Evolutionary conservation across 2,797 vertebrate species (phyloP).

Genomic region (Sciurus carolinensis): DNA sequence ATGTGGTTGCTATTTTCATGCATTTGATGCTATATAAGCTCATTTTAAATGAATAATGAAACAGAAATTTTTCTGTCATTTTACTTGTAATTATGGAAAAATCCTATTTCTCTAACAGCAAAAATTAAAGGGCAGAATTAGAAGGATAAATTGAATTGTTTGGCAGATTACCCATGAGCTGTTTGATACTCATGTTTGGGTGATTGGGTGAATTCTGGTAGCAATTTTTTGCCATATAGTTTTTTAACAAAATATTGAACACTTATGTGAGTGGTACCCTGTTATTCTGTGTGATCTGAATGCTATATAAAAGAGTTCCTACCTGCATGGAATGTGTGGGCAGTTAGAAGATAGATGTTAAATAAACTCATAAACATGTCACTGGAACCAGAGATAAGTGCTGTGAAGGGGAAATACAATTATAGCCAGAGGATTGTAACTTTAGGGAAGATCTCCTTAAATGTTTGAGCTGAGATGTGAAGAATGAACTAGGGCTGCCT

Average conservation of each 20-base stretch:
- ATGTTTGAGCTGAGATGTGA: neutral
- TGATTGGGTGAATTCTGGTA: conserved; percentile 18
- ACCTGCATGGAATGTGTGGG: neutral
- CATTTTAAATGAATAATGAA: conserved; percentile 59
- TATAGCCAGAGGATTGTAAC: neutral
- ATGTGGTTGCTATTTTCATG: neutral
- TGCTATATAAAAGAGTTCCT: neutral
- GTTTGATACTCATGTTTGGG: conserved; percentile 44
- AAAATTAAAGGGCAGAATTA: conserved; percentile 28
- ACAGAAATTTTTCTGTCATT: conserved; percentile 32
- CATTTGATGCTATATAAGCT: conserved; percentile 39
- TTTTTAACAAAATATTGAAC: neutral
- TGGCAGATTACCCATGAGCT: neutral
- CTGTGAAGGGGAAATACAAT: neutral
- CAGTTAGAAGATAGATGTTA: neutral
- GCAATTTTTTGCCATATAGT: conserved; percentile 32
- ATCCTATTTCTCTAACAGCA: neutral
- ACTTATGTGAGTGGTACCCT: neutral
- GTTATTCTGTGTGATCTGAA: conserved; percentile 2
- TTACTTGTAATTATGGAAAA: conserved; percentile 42
- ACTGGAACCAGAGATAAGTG: neutral
- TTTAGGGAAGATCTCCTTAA: neutral
- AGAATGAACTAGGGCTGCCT: neutral
- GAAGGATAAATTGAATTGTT: conserved; percentile 30
- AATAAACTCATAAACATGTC: neutral